These are phyloP conservation scores for Ophiodon elongatus DNA, from an alignment of 2,113 vertebrate genomes.

Conservation along the genomic window DNA sequence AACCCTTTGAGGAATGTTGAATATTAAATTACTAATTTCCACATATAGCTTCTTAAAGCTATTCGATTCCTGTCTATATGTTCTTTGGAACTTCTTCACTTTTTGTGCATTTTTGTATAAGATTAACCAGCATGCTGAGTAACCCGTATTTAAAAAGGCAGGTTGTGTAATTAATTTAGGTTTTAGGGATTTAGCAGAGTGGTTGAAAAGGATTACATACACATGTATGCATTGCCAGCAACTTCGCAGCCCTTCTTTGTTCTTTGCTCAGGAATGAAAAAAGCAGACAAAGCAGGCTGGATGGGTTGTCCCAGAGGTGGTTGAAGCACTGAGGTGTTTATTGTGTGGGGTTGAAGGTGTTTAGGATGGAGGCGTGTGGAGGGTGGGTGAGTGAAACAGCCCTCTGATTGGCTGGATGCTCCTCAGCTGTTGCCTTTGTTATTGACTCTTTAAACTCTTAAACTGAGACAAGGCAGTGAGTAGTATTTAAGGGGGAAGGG, in stretches of 20 bases:
- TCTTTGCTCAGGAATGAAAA: neutral
- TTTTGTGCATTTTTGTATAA: neutral
- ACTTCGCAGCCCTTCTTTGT: neutral
- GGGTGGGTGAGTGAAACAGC: slow-evolving; percentile 63
- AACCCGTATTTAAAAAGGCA: neutral
- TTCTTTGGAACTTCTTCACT: neutral
- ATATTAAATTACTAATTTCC: neutral
- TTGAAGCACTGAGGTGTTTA: slow-evolving; percentile 20
- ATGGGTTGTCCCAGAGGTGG: neutral
- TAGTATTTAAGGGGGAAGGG: neutral
- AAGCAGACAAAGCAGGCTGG: too few relatives aligned
- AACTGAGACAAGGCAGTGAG: neutral
- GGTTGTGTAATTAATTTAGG: neutral
- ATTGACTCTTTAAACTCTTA: slow-evolving; percentile 1
- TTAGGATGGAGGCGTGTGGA: slow-evolving; percentile 33
- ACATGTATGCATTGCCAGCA: neutral
- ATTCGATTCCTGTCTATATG: neutral
- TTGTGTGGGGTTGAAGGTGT: slow-evolving; percentile 19
- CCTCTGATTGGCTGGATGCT: slow-evolving; percentile 69
- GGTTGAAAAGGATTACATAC: neutral
- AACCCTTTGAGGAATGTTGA: neutral
- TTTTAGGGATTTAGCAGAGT: neutral
- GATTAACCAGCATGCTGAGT: neutral
- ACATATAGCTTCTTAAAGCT: neutral
- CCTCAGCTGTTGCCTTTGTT: slow-evolving; percentile 37